phyloP scores from a whole-genome alignment of 2,113 vertebrate genomes.

The Corapipo altera region DNA sequence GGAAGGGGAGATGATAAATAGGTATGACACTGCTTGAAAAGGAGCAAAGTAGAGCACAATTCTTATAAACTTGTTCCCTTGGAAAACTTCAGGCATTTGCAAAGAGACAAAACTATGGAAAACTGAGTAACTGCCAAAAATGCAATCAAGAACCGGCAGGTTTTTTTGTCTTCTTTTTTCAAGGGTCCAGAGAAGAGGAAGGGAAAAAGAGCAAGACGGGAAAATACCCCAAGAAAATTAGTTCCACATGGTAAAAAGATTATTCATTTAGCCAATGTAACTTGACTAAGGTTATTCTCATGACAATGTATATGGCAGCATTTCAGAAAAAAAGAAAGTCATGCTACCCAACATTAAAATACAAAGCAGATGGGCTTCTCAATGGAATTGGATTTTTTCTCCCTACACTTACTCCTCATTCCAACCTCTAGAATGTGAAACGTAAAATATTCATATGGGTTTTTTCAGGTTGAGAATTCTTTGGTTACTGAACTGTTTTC shows the following conservation, averaged over 20 bases:
- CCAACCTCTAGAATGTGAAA: background rate
- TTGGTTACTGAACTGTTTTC: background rate
- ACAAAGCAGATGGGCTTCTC: slow-evolving; percentile 65
- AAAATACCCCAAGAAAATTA: slow-evolving; percentile 66
- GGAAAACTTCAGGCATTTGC: background rate
- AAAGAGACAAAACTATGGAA: slow-evolving; percentile 2
- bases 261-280: slow-evolving; percentile 60
- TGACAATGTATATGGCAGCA: slow-evolving; percentile 46
- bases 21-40: background rate
- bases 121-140: slow-evolving; percentile 55
- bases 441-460: background rate
- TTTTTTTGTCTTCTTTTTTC: slow-evolving; percentile 41
- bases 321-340: slow-evolving; percentile 52
- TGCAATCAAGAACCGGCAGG: slow-evolving; percentile 39
- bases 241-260: slow-evolving; percentile 74
- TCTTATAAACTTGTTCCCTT: background rate
- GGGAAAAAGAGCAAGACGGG: background rate
- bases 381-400: background rate
- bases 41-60: background rate
- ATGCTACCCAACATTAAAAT: slow-evolving; percentile 53
- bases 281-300: slow-evolving; percentile 62
- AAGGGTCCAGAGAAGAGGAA: background rate
- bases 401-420: background rate
- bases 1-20: background rate
- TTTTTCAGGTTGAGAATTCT: background rate